Conservation (phyloP, 2,888 invertebrate genomes). For the Corbicula japonica region DNA sequence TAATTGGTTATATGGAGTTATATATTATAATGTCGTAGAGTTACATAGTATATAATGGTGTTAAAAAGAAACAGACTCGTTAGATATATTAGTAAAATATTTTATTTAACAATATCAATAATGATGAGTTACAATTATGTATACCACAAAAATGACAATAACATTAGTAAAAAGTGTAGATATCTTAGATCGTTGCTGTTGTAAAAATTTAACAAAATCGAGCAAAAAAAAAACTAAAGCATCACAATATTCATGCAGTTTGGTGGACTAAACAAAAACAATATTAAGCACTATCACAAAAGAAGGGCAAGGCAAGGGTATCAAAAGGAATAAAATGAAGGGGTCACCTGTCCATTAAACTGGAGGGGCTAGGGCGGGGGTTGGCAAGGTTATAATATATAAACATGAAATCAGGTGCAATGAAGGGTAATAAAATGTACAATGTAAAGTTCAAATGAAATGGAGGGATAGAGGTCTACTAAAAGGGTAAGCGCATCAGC, state of each 20-base stretch:
- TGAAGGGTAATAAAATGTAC: too few relatives aligned
- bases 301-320: too few relatives aligned
- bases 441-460: too few relatives aligned
- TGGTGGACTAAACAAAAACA: conserved; percentile 58
- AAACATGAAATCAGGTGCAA: too few relatives aligned
- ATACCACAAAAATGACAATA: conserved; percentile 8
- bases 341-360: too few relatives aligned
- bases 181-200: neutral
- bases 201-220: conserved; percentile 2
- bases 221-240: conserved; percentile 18
- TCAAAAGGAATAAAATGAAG: too few relatives aligned
- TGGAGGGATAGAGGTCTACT: too few relatives aligned
- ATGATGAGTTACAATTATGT: neutral
- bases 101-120: conserved; percentile 34
- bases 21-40: neutral
- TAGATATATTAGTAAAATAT: conserved; percentile 8
- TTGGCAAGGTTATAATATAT: too few relatives aligned
- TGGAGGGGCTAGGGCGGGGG: too few relatives aligned
- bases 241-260: conserved; percentile 59
- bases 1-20: neutral
- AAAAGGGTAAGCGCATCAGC: too few relatives aligned
- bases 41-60: too few relatives aligned
- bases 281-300: too few relatives aligned
- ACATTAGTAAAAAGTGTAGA: conserved; percentile 11
- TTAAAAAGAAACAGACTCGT: conserved; percentile 16